Conservation (phyloP, 2,888 invertebrate genomes). For the Elmis aenea region DNA sequence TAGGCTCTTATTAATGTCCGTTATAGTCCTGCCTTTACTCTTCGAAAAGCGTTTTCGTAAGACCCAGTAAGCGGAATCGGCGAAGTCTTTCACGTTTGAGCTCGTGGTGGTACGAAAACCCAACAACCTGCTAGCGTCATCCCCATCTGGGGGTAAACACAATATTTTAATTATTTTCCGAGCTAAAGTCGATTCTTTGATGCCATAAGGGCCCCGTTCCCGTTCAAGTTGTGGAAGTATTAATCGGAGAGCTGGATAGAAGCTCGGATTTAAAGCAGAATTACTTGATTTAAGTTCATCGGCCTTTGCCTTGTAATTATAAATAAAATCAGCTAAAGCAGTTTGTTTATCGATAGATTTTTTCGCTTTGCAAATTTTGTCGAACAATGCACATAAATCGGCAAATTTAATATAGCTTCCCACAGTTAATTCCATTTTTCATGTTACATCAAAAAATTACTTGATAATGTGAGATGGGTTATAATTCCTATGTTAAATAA, state of each 20-base stretch:
- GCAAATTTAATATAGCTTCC: constrained; percentile 45
- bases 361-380: constrained; percentile 52
- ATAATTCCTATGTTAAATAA: too few species aligned
- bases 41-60: constrained; percentile 54
- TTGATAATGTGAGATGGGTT: too few species aligned
- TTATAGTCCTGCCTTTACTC: constrained; percentile 54
- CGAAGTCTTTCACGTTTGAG: constrained; percentile 66
- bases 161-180: constrained; percentile 70
- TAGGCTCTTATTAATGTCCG: constrained; percentile 68
- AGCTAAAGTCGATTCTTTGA: constrained; percentile 74
- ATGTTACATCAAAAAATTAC: too few species aligned
- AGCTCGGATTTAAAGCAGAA: constrained; percentile 47
- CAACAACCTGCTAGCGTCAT: constrained; percentile 52
- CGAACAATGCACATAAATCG: constrained; percentile 57
- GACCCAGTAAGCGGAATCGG: constrained; percentile 69
- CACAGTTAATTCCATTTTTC: too few species aligned
- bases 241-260: constrained; percentile 73
- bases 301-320: constrained; percentile 46
- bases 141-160: constrained; percentile 60
- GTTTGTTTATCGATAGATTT: constrained; percentile 47
- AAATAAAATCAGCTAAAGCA: constrained; percentile 49
- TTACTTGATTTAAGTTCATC: constrained; percentile 36
- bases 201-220: constrained; percentile 74
- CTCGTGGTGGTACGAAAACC: constrained; percentile 42
- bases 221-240: constrained; percentile 75